Evolutionary conservation across 1,140 invertebrate genomes (phyloP).

Genomic region (Drosophila kohkoa): DNA sequence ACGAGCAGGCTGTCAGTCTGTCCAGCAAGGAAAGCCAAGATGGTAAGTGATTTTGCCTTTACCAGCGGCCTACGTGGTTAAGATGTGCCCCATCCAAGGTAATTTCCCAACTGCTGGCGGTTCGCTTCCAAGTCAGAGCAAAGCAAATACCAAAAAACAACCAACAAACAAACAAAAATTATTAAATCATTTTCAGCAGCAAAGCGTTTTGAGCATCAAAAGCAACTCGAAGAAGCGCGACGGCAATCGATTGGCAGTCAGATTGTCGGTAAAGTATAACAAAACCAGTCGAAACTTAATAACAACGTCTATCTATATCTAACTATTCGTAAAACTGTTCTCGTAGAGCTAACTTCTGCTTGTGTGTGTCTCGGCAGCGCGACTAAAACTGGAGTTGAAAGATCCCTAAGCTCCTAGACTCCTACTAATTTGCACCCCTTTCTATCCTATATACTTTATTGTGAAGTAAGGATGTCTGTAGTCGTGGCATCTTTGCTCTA

Average conservation of each 20-base stretch:
- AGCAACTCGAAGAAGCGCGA: conserved; percentile 71
- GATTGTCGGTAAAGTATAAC: conserved; percentile 81
- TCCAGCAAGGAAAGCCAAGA: conserved; percentile 84
- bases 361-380: conserved; percentile 57
- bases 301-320: conserved; percentile 3
- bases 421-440: conserved; percentile 35
- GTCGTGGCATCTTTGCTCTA: conserved; percentile 7
- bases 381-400: conserved; percentile 27
- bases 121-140: conserved; percentile 85
- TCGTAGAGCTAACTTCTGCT: conserved; percentile 64
- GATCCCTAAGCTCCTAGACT: conserved; percentile 1
- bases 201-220: conserved; percentile 71
- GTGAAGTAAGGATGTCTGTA: background rate
- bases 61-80: background rate
- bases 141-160: conserved; percentile 86
- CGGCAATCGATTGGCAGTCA: conserved; percentile 80
- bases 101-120: conserved; percentile 13
- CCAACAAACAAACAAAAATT: conserved; percentile 59
- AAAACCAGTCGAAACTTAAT: conserved; percentile 15
- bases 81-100: background rate
- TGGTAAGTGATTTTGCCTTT: conserved; percentile 60
- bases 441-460: background rate
- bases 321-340: conserved; percentile 35
- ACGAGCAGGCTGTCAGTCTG: conserved; percentile 85
- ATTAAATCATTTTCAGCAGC: conserved; percentile 74